Percentiles rank a stretch among this genome's conserved stretches.
phyloP scores from a whole-genome alignment of 2,888 invertebrate species.

The Athalia circularis region DNA sequence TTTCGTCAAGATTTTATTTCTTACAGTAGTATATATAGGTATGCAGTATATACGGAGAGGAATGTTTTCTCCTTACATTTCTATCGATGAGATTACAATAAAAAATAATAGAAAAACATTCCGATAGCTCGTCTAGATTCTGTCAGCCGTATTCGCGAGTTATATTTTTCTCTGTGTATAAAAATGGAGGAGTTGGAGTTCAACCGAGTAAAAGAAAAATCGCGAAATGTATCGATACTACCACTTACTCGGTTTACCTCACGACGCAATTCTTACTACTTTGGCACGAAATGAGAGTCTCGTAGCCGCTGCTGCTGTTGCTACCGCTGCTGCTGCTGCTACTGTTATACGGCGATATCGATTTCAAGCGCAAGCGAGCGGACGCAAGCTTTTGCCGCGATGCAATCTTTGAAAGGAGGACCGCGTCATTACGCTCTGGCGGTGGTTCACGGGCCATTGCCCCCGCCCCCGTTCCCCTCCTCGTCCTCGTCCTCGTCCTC shows the following conservation, averaged over 20 bases:
- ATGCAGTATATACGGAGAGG: too few species aligned
- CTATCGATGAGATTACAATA: conserved; percentile 7
- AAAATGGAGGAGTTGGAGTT: too few species aligned
- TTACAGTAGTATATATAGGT: too few species aligned
- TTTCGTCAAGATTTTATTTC: background rate
- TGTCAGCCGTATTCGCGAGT: too few species aligned
- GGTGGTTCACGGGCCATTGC: conserved; percentile 74
- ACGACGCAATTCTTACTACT: background rate
- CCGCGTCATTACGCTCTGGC: conserved; percentile 73
- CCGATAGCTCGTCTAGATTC: too few species aligned
- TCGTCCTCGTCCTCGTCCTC: conserved; percentile 56
- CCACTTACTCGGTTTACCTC: background rate
- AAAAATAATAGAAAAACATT: too few species aligned
- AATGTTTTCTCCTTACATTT: conserved; percentile 32
- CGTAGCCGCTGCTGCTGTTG: background rate
- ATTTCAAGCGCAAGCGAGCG: conserved; percentile 43
- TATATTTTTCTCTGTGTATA: too few species aligned
- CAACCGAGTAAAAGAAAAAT: background rate
- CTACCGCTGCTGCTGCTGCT: background rate
- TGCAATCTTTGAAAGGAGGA: conserved; percentile 74
- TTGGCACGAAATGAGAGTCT: conserved; percentile 22
- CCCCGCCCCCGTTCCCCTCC: conserved; percentile 53
- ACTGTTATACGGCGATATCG: conserved; percentile 27
- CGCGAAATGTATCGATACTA: conserved; percentile 21
- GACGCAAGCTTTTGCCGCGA: conserved; percentile 70